Conservation (phyloP, 2,888 invertebrate species). For the Calephelis perditalis region DNA sequence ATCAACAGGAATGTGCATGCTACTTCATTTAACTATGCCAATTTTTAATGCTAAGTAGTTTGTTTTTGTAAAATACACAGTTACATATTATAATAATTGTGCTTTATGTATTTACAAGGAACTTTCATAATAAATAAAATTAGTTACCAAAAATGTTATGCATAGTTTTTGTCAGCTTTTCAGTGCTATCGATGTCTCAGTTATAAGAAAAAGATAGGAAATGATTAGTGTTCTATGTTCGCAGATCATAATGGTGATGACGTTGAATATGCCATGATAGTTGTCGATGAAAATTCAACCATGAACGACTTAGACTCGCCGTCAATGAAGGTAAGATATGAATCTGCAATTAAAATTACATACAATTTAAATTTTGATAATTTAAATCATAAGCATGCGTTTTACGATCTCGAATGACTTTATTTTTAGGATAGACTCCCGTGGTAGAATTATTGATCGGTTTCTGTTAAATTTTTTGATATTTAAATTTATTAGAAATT, state of each 20-base stretch:
- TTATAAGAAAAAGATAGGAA: constrained; percentile 12
- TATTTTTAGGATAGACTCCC: neutral
- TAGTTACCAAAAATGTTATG: too few species aligned
- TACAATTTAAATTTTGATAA: constrained; percentile 8
- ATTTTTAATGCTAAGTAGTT: too few species aligned
- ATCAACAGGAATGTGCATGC: constrained; percentile 3
- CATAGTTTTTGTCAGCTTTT: neutral
- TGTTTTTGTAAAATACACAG: too few species aligned
- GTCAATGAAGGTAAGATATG: constrained; percentile 86
- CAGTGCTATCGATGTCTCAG: neutral
- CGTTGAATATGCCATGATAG: constrained; percentile 92
- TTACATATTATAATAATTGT: too few species aligned
- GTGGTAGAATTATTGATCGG: neutral
- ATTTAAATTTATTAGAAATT: constrained; percentile 7
- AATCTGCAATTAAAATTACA: neutral
- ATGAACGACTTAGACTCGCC: constrained; percentile 90
- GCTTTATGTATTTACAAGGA: too few species aligned
- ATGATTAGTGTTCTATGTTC: constrained; percentile 27
- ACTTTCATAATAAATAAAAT: too few species aligned
- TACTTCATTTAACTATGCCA: neutral
- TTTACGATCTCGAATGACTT: neutral
- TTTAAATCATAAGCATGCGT: constrained; percentile 2
- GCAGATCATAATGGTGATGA: constrained; percentile 83
- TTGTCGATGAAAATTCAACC: constrained; percentile 92
- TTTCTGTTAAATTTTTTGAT: neutral